Percentiles rank a stretch among this genome's conserved stretches.
Evolutionary conservation across 2,113 vertebrate genomes (phyloP).

Genomic region (Glaucomys volans): DNA sequence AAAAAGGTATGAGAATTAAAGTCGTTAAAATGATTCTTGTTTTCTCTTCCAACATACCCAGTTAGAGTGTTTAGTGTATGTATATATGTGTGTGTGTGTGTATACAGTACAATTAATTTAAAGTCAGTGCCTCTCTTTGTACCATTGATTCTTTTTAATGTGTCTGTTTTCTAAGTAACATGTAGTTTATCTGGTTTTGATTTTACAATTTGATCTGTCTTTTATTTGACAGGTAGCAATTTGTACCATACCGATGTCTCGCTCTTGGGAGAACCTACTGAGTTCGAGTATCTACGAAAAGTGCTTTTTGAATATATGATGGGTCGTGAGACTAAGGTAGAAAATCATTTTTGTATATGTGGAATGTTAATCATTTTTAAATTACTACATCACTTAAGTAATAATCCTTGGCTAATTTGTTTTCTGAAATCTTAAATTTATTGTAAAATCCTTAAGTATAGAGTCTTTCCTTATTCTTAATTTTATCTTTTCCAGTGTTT

Average conservation of each 20-base stretch:
- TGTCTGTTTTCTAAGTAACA: background rate
- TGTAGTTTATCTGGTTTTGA: slow-evolving; percentile 18
- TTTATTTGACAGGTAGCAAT: slow-evolving; percentile 88
- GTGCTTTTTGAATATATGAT: slow-evolving; percentile 99
- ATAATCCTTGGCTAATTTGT: background rate
- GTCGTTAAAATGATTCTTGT: background rate
- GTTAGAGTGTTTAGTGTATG: background rate
- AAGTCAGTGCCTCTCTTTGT: background rate
- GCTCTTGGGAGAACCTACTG: slow-evolving; percentile 92
- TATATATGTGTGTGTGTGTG: background rate
- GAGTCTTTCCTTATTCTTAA: background rate
- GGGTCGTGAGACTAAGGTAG: slow-evolving; percentile 99
- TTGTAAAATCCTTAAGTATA: background rate
- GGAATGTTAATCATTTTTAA: slow-evolving; percentile 3
- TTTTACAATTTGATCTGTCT: slow-evolving; percentile 65
- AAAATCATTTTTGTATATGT: background rate
- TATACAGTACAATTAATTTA: background rate
- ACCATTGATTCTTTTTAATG: slow-evolving; percentile 15
- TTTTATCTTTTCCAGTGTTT: background rate
- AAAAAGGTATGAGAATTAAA: background rate
- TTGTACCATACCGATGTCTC: slow-evolving; percentile 88
- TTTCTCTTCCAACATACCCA: background rate
- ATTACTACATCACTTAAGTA: background rate
- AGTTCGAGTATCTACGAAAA: slow-evolving; percentile 98
- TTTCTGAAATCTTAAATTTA: slow-evolving; percentile 50